Conservation (phyloP, 2,797 vertebrate species). For the Poeciliopsis presidionis region DNA sequence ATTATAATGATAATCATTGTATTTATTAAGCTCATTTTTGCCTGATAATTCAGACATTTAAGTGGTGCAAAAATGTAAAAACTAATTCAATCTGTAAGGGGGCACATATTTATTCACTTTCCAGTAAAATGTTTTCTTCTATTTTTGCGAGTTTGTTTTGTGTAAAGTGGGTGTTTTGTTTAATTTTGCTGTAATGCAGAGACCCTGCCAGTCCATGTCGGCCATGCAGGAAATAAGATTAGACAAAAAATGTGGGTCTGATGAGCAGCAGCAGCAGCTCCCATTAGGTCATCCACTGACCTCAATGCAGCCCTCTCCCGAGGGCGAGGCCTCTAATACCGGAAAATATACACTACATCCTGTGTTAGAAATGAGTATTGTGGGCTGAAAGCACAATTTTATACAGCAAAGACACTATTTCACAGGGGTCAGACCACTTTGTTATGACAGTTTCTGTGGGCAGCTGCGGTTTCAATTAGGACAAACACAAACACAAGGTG, state of each 20-base stretch:
- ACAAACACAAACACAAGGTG: constrained; percentile 4
- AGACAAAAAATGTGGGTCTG: constrained; percentile 52
- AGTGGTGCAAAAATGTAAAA: neutral
- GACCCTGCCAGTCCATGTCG: constrained; percentile 8
- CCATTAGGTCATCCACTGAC: constrained; percentile 70
- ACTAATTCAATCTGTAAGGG: neutral
- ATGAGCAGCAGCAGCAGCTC: constrained; percentile 35
- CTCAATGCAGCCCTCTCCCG: constrained; percentile 35
- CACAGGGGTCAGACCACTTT: neutral
- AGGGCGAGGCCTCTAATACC: constrained; percentile 6
- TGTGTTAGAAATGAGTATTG: constrained; percentile 37
- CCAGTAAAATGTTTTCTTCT: neutral
- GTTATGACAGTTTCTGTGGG: neutral
- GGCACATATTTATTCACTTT: neutral
- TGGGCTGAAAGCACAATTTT: constrained; percentile 24
- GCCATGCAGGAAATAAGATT: constrained; percentile 51
- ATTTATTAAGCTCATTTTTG: neutral
- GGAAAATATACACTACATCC: constrained; percentile 50
- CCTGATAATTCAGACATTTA: neutral
- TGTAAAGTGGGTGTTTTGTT: neutral
- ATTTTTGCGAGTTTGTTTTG: neutral
- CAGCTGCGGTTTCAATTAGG: neutral
- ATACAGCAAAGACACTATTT: neutral
- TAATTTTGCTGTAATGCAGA: constrained; percentile 1
- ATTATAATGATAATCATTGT: neutral